Percentiles rank a stretch among this genome's conserved stretches.
phyloP scores from a whole-genome alignment of 2,113 vertebrate genomes.

The Okapia johnstoni region DNA sequence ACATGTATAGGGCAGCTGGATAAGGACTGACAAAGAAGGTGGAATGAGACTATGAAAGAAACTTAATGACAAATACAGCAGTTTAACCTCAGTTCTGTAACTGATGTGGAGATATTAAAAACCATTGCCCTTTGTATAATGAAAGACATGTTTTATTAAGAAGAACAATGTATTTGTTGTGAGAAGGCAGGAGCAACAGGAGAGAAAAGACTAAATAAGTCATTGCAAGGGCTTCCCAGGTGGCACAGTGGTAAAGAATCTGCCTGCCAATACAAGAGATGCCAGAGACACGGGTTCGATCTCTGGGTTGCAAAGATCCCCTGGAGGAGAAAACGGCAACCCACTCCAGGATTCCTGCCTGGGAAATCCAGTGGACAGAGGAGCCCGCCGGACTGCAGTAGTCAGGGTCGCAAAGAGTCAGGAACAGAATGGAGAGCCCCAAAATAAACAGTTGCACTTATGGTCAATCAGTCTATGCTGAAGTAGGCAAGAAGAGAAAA shows the following conservation, averaged over 20 bases:
- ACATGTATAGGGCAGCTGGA: rapidly evolving
- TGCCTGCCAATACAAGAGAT: background rate
- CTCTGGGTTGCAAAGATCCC: background rate
- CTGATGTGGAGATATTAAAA: background rate
- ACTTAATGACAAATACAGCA: background rate
- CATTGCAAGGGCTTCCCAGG: background rate
- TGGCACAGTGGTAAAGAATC: background rate
- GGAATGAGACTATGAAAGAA: background rate
- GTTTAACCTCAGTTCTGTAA: background rate
- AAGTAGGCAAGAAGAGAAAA: background rate
- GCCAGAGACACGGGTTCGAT: background rate
- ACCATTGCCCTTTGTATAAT: background rate
- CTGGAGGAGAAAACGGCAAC: background rate
- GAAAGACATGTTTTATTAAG: background rate
- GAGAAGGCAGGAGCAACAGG: background rate
- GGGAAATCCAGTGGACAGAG: background rate
- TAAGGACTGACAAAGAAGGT: background rate
- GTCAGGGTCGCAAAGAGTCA: background rate
- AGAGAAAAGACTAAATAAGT: background rate
- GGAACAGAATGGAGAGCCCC: background rate
- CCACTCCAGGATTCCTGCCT: background rate
- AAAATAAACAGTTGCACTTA: background rate
- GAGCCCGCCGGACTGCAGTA: background rate
- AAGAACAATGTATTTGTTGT: background rate
- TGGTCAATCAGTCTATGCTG: background rate